Conservation (phyloP, 2,888 invertebrate genomes). For the Eupithecia dodoneata region DNA sequence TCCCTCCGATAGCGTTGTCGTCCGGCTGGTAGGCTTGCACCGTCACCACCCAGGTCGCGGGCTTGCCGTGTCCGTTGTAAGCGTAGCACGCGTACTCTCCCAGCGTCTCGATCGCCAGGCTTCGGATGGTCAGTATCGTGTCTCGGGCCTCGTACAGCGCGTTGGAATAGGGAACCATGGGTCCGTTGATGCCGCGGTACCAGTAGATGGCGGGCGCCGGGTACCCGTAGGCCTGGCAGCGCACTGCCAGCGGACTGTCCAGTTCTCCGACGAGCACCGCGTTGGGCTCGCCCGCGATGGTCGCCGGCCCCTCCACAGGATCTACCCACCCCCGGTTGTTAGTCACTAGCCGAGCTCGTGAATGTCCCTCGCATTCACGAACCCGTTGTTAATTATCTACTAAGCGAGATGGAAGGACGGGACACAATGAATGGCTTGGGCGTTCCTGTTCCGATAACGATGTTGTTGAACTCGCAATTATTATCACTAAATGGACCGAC, state of each 20-base stretch:
- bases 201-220: slow-evolving; percentile 92
- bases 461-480: slow-evolving; percentile 11
- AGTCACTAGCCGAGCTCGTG: slow-evolving; percentile 53
- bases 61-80: slow-evolving; percentile 91
- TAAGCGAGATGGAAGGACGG: slow-evolving; percentile 53
- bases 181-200: slow-evolving; percentile 90
- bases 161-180: slow-evolving; percentile 89
- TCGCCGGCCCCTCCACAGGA: slow-evolving; percentile 83
- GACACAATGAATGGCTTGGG: slow-evolving; percentile 53
- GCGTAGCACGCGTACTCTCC: slow-evolving; percentile 96
- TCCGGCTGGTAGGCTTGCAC: slow-evolving; percentile 89
- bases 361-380: slow-evolving; percentile 58
- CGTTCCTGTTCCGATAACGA: slow-evolving; percentile 44
- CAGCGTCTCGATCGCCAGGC: slow-evolving; percentile 88
- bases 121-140: slow-evolving; percentile 89
- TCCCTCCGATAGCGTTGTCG: slow-evolving; percentile 64
- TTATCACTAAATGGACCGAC: not conserved
- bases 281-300: slow-evolving; percentile 87
- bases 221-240: slow-evolving; percentile 92
- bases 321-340: slow-evolving; percentile 77
- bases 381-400: slow-evolving; percentile 62
- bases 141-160: slow-evolving; percentile 89
- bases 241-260: slow-evolving; percentile 87
- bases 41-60: slow-evolving; percentile 90
- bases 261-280: slow-evolving; percentile 87